Evolutionary conservation across 2,888 invertebrate species (phyloP).

Genomic region (Xestia rhomboidea): DNA sequence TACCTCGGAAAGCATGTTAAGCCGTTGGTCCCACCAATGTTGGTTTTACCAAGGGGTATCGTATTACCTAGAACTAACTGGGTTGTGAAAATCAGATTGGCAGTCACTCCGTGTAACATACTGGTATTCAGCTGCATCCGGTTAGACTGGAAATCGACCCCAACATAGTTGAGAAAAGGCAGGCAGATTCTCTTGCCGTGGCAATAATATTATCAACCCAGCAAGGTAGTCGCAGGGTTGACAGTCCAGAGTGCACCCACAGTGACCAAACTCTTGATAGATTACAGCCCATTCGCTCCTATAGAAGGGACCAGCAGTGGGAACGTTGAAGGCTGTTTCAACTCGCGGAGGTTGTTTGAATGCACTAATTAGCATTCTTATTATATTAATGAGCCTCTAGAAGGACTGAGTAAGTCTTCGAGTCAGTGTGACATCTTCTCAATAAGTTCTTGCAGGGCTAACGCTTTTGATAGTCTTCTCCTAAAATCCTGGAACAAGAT

Average conservation of each 20-base stretch:
- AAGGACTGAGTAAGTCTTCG: neutral
- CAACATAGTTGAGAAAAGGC: too few relatives aligned
- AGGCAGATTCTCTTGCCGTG: too few relatives aligned
- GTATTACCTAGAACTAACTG: too few relatives aligned
- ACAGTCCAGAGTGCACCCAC: neutral
- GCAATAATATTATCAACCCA: neutral
- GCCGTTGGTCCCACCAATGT: too few relatives aligned
- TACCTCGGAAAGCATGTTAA: too few relatives aligned
- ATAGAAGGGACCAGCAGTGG: neutral
- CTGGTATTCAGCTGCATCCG: too few relatives aligned
- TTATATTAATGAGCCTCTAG: constrained; percentile 39
- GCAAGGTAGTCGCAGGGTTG: neutral
- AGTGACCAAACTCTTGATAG: neutral
- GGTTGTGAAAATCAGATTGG: too few relatives aligned
- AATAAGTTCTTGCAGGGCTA: constrained; percentile 89
- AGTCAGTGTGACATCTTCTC: constrained; percentile 77
- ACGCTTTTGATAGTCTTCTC: constrained; percentile 92
- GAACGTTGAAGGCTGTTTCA: neutral
- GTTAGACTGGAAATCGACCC: too few relatives aligned
- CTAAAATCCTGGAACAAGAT: constrained; percentile 85
- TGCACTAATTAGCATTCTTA: constrained; percentile 14
- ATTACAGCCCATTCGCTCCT: neutral
- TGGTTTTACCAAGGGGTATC: too few relatives aligned
- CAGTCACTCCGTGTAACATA: too few relatives aligned
- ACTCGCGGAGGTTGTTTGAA: neutral